A percentile compares a stretch with the other conserved stretches of the same genome.
These are phyloP conservation scores for Corydoras sp. DNA, from an alignment of 2,113 vertebrate species.

Conservation along the genomic window DNA sequence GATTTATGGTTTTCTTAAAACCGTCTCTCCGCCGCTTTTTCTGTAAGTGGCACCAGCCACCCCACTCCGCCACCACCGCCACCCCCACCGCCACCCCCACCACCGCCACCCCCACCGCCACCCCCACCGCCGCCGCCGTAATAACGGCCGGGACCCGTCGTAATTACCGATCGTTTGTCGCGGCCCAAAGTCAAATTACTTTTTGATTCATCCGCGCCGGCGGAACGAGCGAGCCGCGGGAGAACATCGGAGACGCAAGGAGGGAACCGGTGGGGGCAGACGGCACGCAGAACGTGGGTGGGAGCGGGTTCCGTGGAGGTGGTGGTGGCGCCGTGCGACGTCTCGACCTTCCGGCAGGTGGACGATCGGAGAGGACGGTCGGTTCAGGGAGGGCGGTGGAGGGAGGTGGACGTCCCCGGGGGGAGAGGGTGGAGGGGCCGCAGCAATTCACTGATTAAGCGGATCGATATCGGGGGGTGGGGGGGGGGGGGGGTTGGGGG, in stretches of 20 bases:
- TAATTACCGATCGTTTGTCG: constrained; percentile 50
- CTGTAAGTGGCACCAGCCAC: constrained; percentile 29
- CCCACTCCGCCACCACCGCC: background rate
- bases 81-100: too few relatives aligned
- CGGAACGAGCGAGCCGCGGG: constrained; percentile 48
- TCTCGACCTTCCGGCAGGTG: background rate
- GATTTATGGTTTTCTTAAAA: constrained; percentile 48
- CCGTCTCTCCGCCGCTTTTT: constrained; percentile 36
- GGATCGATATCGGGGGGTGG: too few relatives aligned
- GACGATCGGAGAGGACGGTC: background rate
- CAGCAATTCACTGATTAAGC: background rate
- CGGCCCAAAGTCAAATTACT: constrained; percentile 51
- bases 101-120: too few relatives aligned
- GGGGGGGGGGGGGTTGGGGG: too few relatives aligned
- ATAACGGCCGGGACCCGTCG: constrained; percentile 42
- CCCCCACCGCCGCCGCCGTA: background rate
- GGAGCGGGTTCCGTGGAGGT: too few relatives aligned
- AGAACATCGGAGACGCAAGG: constrained; percentile 48
- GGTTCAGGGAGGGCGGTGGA: background rate
- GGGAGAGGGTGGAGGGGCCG: background rate
- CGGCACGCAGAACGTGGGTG: constrained; percentile 51
- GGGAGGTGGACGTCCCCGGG: background rate
- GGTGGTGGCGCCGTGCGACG: too few relatives aligned
- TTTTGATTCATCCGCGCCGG: constrained; percentile 54
- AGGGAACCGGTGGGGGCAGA: constrained; percentile 49